phyloP scores from a whole-genome alignment of 2,113 vertebrate genomes.

The Tiliqua scincoides region DNA sequence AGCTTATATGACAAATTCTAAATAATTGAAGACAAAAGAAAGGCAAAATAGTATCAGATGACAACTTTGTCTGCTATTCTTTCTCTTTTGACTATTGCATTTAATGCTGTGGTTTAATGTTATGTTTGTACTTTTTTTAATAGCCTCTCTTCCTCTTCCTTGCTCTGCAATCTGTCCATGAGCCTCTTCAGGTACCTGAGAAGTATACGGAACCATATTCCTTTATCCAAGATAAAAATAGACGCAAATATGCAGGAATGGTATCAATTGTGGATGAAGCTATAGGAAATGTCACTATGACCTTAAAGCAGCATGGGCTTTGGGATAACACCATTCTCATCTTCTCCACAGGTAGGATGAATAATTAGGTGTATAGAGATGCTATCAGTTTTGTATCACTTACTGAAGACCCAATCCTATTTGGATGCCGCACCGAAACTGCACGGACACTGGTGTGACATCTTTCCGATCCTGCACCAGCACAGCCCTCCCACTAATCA shows the following conservation, averaged over 20 bases:
- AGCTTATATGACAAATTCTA: background rate
- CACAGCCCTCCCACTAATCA: no score
- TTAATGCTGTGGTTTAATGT: background rate
- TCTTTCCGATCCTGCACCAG: no score
- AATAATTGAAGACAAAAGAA: background rate
- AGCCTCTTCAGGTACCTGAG: slow-evolving; percentile 89
- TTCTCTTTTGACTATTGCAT: background rate
- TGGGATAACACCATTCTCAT: slow-evolving; percentile 92
- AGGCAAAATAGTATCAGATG: background rate
- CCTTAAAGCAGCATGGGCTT: slow-evolving; percentile 80
- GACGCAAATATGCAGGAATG: slow-evolving; percentile 90
- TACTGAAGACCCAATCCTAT: background rate
- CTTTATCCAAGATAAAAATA: slow-evolving; percentile 82
- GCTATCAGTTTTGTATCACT: background rate
- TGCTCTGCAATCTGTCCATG: slow-evolving; percentile 91
- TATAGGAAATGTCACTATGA: slow-evolving; percentile 88
- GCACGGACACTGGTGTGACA: no score
- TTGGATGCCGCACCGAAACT: no score
- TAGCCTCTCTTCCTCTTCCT: slow-evolving; percentile 96
- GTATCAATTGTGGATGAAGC: slow-evolving; percentile 95
- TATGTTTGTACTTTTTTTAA: slow-evolving; percentile 20
- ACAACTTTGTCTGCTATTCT: background rate
- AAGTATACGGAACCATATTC: slow-evolving; percentile 83
- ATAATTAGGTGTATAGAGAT: slow-evolving; percentile 10
- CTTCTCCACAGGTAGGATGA: slow-evolving; percentile 91